Base-by-base conservation (phyloP, 30 jellyfish, hydroid and myxozoan species). In the Nemopilema nomurai region DNA sequence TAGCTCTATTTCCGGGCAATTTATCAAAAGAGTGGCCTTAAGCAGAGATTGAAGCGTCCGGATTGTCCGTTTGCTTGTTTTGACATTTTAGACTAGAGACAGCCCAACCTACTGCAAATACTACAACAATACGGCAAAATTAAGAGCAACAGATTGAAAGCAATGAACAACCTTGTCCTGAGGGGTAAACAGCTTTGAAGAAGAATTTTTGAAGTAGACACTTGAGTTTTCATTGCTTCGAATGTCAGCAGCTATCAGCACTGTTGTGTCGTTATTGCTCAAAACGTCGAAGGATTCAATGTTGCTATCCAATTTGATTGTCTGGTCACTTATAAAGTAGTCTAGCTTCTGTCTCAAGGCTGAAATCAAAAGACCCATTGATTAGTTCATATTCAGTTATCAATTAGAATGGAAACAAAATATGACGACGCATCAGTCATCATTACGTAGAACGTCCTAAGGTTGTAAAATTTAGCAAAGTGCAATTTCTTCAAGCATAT, bases 311-410 rank as follows among this genome's bases (percentile, higher is more conserved):
- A 80, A 25, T 28, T 17, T 0, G 0, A 89, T 33, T 1, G 51
- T 80, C 27, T 73, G 85, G 9, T 69, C 81, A 7, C 74, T 74
- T 1, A 27, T 67, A 71, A 80, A 81, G 49, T 19, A 80, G 67
- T 89, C 92, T 24, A 89, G 89, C 52, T 53, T 65, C 20, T 83
- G 92, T n/a, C 62, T 76, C 26, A 89, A 76, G 29, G 84, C 96
- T 89, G 51, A 24, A 79, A 77, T 16, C 4, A 64, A 13, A 8
- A 29, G 26, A 20, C 20, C 41, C 24, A 16, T 25, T 1, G 25
- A 18, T 29, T 19, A 74, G 18, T 32, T 16, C 23, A 33, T n/a
- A 7, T 7, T 74, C 49, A 18, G 28, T 3, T 1, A 0, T 0
- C 67, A n/a, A 31, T 28, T 71, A 24, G 21, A 16, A 18, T 71